Conservation (phyloP, 37 sponge, comb jelly and placozoan genomes). For the Beroe ovata region DNA sequence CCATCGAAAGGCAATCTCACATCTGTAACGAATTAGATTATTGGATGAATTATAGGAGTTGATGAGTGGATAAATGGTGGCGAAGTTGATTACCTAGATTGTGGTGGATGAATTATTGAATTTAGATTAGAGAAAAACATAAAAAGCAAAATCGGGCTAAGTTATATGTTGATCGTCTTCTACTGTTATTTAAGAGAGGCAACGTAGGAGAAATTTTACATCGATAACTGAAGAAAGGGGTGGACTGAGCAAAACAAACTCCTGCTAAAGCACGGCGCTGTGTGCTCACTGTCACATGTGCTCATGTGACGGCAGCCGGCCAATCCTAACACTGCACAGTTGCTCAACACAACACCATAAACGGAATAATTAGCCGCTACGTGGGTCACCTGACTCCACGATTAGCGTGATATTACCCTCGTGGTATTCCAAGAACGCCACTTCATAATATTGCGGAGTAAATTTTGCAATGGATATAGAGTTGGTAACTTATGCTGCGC, state of each 20-base stretch:
- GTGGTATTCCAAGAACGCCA: background rate
- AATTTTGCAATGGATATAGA: too few species aligned
- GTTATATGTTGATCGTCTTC: background rate
- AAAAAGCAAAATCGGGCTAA: too few species aligned
- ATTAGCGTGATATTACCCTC: background rate
- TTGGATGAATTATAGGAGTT: too few species aligned
- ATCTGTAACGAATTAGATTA: too few species aligned
- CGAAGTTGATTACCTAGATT: too few species aligned
- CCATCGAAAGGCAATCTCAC: too few species aligned
- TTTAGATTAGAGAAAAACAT: too few species aligned
- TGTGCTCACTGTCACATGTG: constrained; percentile 2
- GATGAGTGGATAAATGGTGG: too few species aligned
- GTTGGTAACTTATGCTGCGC: too few species aligned
- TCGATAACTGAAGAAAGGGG: constrained; percentile 61
- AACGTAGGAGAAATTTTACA: background rate
- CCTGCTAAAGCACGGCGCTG: background rate
- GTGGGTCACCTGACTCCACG: background rate
- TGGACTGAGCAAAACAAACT: constrained; percentile 43
- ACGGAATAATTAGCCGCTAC: constrained; percentile 16
- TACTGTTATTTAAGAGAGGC: background rate
- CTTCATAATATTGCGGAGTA: background rate
- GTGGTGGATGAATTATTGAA: too few species aligned
- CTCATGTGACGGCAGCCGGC: background rate
- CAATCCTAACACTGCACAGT: background rate
- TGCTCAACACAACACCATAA: background rate